Percentiles rank a stretch among this genome's conserved stretches.
Evolutionary conservation across 2,888 invertebrate species (phyloP).

Genomic region (Ptychoptera albimana): DNA sequence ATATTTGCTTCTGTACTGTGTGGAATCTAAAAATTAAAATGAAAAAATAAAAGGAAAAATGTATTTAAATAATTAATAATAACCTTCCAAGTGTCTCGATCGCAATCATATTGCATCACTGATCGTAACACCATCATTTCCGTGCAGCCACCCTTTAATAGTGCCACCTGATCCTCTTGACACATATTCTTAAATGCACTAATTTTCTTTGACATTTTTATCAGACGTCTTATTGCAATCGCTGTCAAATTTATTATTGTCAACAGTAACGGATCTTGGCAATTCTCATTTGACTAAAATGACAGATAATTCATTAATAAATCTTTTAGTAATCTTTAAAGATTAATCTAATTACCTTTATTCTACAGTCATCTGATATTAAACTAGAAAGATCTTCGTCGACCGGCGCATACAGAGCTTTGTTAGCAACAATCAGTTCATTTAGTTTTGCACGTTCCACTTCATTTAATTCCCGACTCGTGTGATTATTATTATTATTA

Average conservation of each 20-base stretch:
- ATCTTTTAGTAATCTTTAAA: neutral
- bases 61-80: no score
- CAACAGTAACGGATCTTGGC: slow-evolving; percentile 52
- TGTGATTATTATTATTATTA: slow-evolving; percentile 12
- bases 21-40: slow-evolving; percentile 41
- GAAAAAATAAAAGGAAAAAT: neutral
- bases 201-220: slow-evolving; percentile 72
- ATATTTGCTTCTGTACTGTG: slow-evolving; percentile 64
- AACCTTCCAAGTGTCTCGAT: slow-evolving; percentile 82
- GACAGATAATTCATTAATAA: neutral
- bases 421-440: slow-evolving; percentile 72
- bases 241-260: slow-evolving; percentile 84
- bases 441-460: slow-evolving; percentile 72
- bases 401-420: slow-evolving; percentile 67
- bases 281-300: slow-evolving; percentile 15
- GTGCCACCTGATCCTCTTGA: slow-evolving; percentile 79
- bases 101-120: slow-evolving; percentile 80
- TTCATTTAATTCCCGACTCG: slow-evolving; percentile 42
- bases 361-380: slow-evolving; percentile 45
- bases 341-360: slow-evolving; percentile 33
- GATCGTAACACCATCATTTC: slow-evolving; percentile 93
- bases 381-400: slow-evolving; percentile 63
- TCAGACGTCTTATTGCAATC: slow-evolving; percentile 72
- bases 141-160: slow-evolving; percentile 66
- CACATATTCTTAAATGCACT: slow-evolving; percentile 86